Evolutionary conservation across 2,797 vertebrate genomes (phyloP), one percentile per base, ranked within the genome.

Genomic region (Poecilia gillii): DNA sequence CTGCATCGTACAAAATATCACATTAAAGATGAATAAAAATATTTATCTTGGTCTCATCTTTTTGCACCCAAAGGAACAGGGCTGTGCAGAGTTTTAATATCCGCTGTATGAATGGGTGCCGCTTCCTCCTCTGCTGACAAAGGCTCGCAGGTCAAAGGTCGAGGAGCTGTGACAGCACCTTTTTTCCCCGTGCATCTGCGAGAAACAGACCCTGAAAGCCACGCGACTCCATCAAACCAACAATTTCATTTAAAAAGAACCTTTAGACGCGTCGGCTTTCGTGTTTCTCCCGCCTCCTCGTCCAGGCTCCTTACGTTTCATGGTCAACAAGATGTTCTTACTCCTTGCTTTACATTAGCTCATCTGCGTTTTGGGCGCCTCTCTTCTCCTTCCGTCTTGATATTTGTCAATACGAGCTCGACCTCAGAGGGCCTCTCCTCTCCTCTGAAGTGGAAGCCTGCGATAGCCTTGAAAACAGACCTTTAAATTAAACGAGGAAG

Each of bases 401-500:
- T 94, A 94, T 95, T 94, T 94, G 93, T 95, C 93, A 94, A 93
- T 91, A 93, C 82, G 84, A 87, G 84, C 90, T 94, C 95, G 94
- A 96, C 95, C 95, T 94, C 89, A 90, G 87, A 31, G 84, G 92
- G 89, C 86, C 78, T 87, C 87, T 85, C 85, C 86, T 93, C 87
- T 91, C 89, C 87, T 95, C 86, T 94, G 94, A 95, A 93, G 94
- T 85, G 78, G 79, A 86, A 92, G 91, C 87, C 39, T 53, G 91
- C 87, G 73, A 92, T 92, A 92, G 93, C 94, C 94, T 95, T 96
- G 93, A 96, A 95, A 95, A 94, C 90, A 92, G 90, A 91, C 94
- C 93, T 94, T 95, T 96, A 95, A 95, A 95, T 96, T 94, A 96
- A 95, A 95, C 87, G 89, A 92, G 93, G 90, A 90, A 93, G 93